Base-by-base conservation (phyloP, 2,888 invertebrate species). In the Alentia gelatinosa region DNA sequence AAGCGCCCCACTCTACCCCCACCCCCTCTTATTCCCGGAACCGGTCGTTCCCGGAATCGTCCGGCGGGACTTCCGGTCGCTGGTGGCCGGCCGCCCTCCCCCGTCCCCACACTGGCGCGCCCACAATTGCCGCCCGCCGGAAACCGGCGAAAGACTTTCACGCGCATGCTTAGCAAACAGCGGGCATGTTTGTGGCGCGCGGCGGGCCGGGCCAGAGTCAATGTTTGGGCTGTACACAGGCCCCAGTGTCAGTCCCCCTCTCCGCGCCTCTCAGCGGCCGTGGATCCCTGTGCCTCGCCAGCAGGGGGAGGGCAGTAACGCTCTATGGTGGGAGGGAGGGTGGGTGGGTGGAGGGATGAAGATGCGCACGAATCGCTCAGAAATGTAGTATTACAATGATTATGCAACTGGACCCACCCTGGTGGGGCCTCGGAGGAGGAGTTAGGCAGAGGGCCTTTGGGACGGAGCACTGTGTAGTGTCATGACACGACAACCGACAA, bases 111-210 rank as follows among this genome's bases (percentile, higher is more conserved):
- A 12, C 42, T 19, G 50, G 42, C 42, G 19, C 50, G 86, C 86
- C 86, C 79, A 79, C 79, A 79, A 79, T 35, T 35, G 47, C 26
- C 86, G 86, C 30, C 30, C 50, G 42, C 86, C 86, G 86, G 86
- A 86, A 86, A 47, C 86, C 86, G 26, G 86, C 86, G 30, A 42
- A 86, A 50, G 86, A 86, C 47, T 86, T 86, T 86, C 86, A 42
- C 50, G 50, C 86, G 86, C 86, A 86, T 86, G 86, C 86, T 47
- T 47, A 47, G 86, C 50, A 42, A 86, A 86, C 86, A 86, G 9
- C 47, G n/a, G 47, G 47, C 33, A 42, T 86, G 50, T 86, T 86
- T 86, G 86, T 47, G 5, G 47, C 50, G 1, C 47, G 42, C 47
- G 47, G 86, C 79, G 79, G 37, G 74, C n/a, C 7, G 42, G 86